Percentiles rank a stretch among this genome's conserved stretches.
These are phyloP conservation scores for Meles meles DNA, from an alignment of 2,113 vertebrate genomes.

Conservation along the genomic window DNA sequence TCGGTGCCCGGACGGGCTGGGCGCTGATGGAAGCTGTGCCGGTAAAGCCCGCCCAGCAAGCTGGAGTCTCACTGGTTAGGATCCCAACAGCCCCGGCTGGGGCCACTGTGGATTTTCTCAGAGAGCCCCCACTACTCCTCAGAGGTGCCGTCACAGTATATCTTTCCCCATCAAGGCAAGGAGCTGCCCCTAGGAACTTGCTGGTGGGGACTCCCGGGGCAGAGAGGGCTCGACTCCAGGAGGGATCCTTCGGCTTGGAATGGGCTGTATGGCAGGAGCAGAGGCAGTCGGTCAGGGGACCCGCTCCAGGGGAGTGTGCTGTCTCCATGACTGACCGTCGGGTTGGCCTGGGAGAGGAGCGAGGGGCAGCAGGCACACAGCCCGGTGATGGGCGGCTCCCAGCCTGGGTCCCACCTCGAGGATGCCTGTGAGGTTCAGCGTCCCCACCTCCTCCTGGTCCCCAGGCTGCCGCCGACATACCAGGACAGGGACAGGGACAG, in stretches of 20 bases:
- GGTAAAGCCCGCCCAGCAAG: accelerated
- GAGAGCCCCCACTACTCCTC: neutral
- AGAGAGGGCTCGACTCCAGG: neutral
- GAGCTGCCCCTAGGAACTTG: neutral
- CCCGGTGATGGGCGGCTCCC: accelerated
- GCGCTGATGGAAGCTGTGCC: neutral
- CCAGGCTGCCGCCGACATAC: accelerated
- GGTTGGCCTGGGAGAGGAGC: neutral
- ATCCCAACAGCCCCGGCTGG: neutral
- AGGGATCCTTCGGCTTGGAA: neutral
- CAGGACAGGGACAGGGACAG: neutral
- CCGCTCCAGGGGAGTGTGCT: neutral
- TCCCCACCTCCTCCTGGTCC: accelerated
- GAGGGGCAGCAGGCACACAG: accelerated
- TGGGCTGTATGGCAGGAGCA: neutral
- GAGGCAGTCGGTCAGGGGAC: accelerated
- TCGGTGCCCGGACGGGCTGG: neutral
- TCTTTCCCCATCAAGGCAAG: neutral
- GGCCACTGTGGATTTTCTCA: neutral
- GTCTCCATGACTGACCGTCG: neutral
- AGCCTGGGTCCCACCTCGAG: neutral
- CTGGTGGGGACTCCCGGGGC: neutral
- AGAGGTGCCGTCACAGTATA: neutral
- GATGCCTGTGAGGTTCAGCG: neutral
- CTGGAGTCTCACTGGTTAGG: neutral